Percentiles rank a stretch among this genome's conserved stretches.
Evolutionary conservation across 2,113 vertebrate species (phyloP).

Genomic region (Bujurquina vittata): DNA sequence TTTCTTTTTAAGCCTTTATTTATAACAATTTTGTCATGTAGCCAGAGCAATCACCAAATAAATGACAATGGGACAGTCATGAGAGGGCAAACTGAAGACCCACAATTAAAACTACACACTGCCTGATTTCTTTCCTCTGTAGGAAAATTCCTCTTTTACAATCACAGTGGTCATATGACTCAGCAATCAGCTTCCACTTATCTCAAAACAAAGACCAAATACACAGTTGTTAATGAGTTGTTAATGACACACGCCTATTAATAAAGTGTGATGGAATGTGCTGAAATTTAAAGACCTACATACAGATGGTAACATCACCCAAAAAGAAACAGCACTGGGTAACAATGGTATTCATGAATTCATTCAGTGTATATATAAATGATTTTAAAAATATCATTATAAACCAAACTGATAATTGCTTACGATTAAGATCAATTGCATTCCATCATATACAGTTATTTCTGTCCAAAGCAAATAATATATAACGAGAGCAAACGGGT

Average conservation of each 20-base stretch:
- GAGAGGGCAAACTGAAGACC: background rate
- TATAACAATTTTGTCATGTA: background rate
- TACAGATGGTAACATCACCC: fast-evolving
- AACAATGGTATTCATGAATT: background rate
- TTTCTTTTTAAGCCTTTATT: too few relatives aligned
- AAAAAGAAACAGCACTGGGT: background rate
- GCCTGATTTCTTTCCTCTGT: background rate
- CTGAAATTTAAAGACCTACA: background rate
- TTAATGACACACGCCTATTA: background rate
- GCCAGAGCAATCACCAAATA: background rate
- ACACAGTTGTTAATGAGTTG: background rate
- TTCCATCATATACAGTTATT: too few relatives aligned
- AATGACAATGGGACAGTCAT: background rate
- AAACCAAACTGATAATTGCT: too few relatives aligned
- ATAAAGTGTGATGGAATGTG: fast-evolving
- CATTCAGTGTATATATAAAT: background rate
- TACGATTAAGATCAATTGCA: too few relatives aligned
- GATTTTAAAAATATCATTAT: background rate
- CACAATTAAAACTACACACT: background rate
- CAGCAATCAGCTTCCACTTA: background rate
- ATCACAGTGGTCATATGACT: background rate
- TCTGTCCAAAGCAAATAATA: too few relatives aligned
- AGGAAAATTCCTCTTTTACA: background rate
- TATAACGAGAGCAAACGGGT: too few relatives aligned
- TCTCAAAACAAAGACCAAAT: background rate